Conservation (phyloP, 2,888 invertebrate species). For the Drosophila picticornis region DNA sequence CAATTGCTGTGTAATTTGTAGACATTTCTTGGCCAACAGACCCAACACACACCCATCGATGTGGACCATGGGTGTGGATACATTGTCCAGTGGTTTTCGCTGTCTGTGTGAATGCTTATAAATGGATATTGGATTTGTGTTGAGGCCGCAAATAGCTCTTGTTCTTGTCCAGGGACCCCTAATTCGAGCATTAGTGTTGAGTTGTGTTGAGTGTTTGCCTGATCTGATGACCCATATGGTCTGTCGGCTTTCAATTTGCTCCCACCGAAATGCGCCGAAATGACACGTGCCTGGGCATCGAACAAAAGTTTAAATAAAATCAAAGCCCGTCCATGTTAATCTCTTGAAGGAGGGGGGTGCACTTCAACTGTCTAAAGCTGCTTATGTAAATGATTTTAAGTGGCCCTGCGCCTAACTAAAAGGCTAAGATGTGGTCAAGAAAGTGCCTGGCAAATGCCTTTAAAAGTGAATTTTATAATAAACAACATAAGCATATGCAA, state of each 20-base stretch:
- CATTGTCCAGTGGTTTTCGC: conserved; percentile 19
- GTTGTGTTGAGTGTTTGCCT: conserved; percentile 43
- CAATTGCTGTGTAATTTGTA: conserved; percentile 72
- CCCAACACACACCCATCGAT: conserved; percentile 19
- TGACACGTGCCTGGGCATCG: conserved; percentile 42
- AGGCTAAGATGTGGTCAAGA: conserved; percentile 6
- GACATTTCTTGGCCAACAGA: conserved; percentile 52
- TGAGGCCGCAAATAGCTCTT: conserved; percentile 41
- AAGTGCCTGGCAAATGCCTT: not conserved
- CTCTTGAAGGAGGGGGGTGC: conserved; percentile 23
- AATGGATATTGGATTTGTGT: conserved; percentile 74
- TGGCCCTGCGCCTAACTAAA: conserved; percentile 21
- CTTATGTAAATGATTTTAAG: conserved; percentile 73
- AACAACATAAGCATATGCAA: not conserved
- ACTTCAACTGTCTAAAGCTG: conserved; percentile 60
- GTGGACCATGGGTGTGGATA: conserved; percentile 17
- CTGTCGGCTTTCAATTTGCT: conserved; percentile 55
- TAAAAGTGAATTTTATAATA: not conserved
- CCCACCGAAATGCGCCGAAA: conserved; percentile 22
- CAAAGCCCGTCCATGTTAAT: conserved; percentile 20
- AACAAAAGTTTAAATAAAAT: conserved; percentile 15
- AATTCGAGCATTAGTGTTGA: conserved; percentile 65
- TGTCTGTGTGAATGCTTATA: conserved; percentile 70
- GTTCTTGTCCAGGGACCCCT: conserved; percentile 37
- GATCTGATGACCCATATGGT: conserved; percentile 75